phyloP scores from a whole-genome alignment of 1,140 invertebrate species.

The Drosophila bocki region DNA sequence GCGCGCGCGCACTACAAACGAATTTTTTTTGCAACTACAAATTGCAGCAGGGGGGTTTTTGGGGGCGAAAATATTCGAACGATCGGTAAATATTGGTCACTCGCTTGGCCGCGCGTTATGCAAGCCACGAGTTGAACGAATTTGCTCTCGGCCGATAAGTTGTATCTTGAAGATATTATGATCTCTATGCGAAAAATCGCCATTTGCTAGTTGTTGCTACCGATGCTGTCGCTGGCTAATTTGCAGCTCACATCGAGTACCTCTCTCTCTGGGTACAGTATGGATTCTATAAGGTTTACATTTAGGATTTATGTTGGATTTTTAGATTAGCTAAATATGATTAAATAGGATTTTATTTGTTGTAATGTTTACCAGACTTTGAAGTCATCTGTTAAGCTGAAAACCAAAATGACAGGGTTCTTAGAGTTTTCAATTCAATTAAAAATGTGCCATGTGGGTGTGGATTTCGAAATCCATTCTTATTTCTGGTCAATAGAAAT shows the following conservation, averaged over 20 bases:
- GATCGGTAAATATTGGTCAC: constrained; percentile 30
- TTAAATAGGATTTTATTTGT: neutral
- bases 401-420: neutral
- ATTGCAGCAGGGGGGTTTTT: neutral
- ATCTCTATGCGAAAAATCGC: constrained; percentile 77
- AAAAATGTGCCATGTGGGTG: neutral
- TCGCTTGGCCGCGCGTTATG: constrained; percentile 46
- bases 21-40: constrained; percentile 21
- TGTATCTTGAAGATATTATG: constrained; percentile 75
- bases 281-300: neutral
- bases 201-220: constrained; percentile 46
- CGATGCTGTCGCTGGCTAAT: constrained; percentile 54
- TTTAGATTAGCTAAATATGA: neutral
- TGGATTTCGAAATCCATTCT: too few relatives aligned
- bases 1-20: constrained; percentile 46
- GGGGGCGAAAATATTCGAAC: constrained; percentile 34
- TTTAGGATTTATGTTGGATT: neutral
- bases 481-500: too few relatives aligned
- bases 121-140: constrained; percentile 40
- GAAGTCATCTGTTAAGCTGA: neutral
- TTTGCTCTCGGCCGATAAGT: constrained; percentile 37
- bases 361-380: neutral
- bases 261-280: constrained; percentile 14
- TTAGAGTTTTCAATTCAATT: neutral
- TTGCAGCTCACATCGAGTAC: constrained; percentile 42